A percentile compares a stretch with the other conserved stretches of the same genome.
Evolutionary conservation across 2,113 vertebrate genomes (phyloP).

Genomic region (Sminthopsis crassicaudata): DNA sequence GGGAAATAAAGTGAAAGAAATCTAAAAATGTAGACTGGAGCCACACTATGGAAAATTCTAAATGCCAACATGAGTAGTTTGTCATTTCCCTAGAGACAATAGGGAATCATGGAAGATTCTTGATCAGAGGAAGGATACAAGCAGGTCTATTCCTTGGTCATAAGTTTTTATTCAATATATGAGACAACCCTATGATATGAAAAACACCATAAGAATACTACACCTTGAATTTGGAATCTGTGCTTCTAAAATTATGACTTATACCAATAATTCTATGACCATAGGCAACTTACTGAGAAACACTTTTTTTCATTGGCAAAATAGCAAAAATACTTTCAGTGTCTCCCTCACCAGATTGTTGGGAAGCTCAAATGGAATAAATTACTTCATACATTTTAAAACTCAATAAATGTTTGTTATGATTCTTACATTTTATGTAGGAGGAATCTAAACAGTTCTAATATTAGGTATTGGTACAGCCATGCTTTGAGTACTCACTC

Average conservation of each 20-base stretch:
- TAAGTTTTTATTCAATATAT: background rate
- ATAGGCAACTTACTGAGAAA: background rate
- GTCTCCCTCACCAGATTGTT: background rate
- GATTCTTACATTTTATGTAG: background rate
- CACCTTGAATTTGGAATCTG: background rate
- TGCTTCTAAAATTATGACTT: background rate
- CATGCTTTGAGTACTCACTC: background rate
- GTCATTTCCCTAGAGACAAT: background rate
- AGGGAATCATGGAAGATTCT: background rate
- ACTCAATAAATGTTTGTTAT: background rate
- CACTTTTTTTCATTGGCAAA: background rate
- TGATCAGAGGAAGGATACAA: background rate
- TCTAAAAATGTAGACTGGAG: background rate
- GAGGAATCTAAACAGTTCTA: background rate
- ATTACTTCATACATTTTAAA: background rate
- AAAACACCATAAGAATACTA: background rate
- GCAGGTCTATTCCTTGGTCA: background rate
- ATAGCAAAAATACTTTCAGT: background rate
- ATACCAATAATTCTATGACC: background rate
- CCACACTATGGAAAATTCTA: background rate
- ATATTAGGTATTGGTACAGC: background rate
- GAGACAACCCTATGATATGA: background rate
- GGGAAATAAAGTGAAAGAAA: background rate
- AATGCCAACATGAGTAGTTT: background rate
- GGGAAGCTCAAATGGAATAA: background rate